phyloP scores from a whole-genome alignment of 2,113 vertebrate species.

The Xiphophorus maculatus region DNA sequence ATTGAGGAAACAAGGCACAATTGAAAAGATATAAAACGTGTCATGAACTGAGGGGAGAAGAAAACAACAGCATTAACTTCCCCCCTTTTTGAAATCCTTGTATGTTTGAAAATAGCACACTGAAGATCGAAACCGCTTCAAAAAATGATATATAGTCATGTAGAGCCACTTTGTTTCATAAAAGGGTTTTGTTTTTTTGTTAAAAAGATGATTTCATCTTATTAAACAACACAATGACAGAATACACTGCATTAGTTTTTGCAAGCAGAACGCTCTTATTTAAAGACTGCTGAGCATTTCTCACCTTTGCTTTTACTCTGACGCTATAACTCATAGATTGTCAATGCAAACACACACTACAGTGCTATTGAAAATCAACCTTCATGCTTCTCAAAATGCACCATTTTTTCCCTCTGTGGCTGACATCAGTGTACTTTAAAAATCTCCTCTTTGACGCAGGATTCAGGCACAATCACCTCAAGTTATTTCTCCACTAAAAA shows the following conservation, averaged over 20 bases:
- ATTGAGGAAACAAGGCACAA: constrained; percentile 77
- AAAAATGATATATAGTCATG: constrained; percentile 1
- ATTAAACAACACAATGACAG: constrained; percentile 29
- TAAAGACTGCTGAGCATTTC: constrained; percentile 16
- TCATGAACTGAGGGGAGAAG: constrained; percentile 39
- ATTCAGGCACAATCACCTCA: constrained; percentile 11
- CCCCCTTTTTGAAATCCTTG: constrained; percentile 22
- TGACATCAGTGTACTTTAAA: constrained; percentile 53
- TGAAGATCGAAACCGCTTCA: constrained; percentile 29
- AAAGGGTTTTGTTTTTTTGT: background rate
- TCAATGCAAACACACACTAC: constrained; percentile 72
- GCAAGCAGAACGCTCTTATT: constrained; percentile 47
- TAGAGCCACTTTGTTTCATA: background rate
- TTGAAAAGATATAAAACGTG: constrained; percentile 65
- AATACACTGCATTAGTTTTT: constrained; percentile 50
- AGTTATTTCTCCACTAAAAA: constrained; percentile 10
- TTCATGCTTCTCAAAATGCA: constrained; percentile 31
- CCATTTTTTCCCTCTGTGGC: constrained; percentile 7
- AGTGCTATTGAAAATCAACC: constrained; percentile 34
- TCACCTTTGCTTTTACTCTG: constrained; percentile 16
- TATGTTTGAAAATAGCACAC: constrained; percentile 44
- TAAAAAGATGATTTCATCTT: constrained; percentile 43
- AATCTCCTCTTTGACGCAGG: constrained; percentile 34
- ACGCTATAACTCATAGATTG: constrained; percentile 73
- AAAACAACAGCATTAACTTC: constrained; percentile 14